phyloP scores from a whole-genome alignment of 2,113 vertebrate species.

The Zosterops borbonicus region DNA sequence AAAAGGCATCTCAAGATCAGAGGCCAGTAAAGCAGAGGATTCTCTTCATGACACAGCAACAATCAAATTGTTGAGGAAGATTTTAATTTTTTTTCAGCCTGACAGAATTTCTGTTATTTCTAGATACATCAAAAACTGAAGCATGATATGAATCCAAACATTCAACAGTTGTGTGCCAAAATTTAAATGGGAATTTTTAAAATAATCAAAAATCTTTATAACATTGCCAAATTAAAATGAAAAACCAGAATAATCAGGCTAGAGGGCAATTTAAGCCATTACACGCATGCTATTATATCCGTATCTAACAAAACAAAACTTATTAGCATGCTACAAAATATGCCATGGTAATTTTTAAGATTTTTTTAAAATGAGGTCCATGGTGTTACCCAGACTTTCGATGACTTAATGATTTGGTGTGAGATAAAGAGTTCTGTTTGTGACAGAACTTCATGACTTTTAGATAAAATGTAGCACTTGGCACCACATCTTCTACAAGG shows the following conservation, averaged over 20 bases:
- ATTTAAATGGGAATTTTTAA: not conserved
- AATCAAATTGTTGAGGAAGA: not conserved
- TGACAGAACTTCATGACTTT: not conserved
- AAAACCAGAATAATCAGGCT: not conserved
- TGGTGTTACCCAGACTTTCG: not conserved
- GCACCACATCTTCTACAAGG: not conserved
- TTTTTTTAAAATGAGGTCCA: not conserved
- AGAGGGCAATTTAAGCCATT: not conserved
- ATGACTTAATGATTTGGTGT: not conserved
- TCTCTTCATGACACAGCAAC: not conserved
- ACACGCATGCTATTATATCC: not conserved
- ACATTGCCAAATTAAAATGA: not conserved
- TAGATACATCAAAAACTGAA: not conserved
- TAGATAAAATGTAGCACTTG: not conserved
- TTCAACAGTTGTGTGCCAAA: not conserved
- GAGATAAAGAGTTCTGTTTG: not conserved
- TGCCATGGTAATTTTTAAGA: not conserved
- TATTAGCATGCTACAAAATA: not conserved
- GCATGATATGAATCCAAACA: not conserved
- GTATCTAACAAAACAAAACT: not conserved
- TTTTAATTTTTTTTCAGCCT: not conserved
- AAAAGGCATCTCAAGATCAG: slow-evolving; percentile 22
- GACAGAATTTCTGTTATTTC: not conserved
- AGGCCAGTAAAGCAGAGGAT: not conserved
- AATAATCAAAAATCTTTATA: not conserved